Evolutionary conservation across 1,140 invertebrate species (phyloP).

Genomic region (Camponotus pennsylvanicus): DNA sequence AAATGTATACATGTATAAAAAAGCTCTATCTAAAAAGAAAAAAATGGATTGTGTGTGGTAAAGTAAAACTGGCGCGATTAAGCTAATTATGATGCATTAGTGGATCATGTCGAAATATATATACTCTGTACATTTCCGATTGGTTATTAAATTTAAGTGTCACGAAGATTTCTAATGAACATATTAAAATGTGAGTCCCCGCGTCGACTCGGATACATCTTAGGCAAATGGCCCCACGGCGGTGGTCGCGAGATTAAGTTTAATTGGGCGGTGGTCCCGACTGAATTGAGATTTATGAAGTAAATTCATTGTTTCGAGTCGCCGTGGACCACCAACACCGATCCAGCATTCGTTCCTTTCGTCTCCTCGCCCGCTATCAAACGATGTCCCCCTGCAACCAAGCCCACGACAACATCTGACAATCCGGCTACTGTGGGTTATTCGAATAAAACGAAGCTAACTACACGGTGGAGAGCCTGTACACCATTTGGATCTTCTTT

Average conservation of each 20-base stretch:
- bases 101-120: neutral
- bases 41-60: neutral
- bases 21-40: neutral
- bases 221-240: constrained; percentile 79
- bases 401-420: constrained; percentile 77
- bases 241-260: constrained; percentile 83
- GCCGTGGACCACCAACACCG: constrained; percentile 83
- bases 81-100: neutral
- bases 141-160: constrained; percentile 55
- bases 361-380: constrained; percentile 77
- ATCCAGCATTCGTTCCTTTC: constrained; percentile 56
- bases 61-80: neutral
- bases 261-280: constrained; percentile 82
- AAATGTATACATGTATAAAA: neutral
- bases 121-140: neutral
- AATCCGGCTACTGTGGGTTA: constrained; percentile 75
- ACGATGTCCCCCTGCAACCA: constrained; percentile 82
- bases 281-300: constrained; percentile 86
- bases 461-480: constrained; percentile 62
- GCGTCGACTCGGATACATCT: constrained; percentile 69
- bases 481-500: constrained; percentile 72
- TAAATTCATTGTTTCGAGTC: constrained; percentile 85
- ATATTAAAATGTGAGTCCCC: constrained; percentile 46
- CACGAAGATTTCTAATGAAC: constrained; percentile 41
- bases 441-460: constrained; percentile 68